Evolutionary conservation across 1,140 invertebrate species (phyloP).

Genomic region (Zaprionus taronus): DNA sequence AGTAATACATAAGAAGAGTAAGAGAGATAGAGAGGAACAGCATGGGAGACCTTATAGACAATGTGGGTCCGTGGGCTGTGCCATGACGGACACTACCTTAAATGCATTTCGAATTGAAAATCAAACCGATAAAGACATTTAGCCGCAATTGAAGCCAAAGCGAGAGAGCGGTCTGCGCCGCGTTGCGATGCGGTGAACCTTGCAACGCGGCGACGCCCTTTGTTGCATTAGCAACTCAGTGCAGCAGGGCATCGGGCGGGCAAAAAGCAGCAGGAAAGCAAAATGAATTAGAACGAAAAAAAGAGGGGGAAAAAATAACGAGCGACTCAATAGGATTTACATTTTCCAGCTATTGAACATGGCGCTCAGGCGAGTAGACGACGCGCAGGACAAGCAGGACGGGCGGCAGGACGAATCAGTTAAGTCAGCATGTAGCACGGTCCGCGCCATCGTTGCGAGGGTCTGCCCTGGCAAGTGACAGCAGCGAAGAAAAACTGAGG

Average conservation of each 20-base stretch:
- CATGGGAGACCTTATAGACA: conserved; percentile 53
- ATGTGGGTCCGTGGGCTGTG: not conserved
- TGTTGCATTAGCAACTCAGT: conserved; percentile 61
- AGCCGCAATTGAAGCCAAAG: conserved; percentile 57
- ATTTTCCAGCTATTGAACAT: conserved; percentile 81
- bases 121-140: conserved; percentile 77
- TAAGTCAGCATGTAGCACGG: conserved; percentile 71
- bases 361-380: conserved; percentile 26
- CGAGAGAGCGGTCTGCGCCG: conserved; percentile 27
- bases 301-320: conserved; percentile 42
- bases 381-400: not conserved
- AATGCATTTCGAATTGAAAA: conserved; percentile 80
- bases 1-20: not conserved
- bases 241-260: not conserved
- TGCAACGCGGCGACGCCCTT: conserved; percentile 48
- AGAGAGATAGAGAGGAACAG: conserved; percentile 31
- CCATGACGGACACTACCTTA: conserved; percentile 29
- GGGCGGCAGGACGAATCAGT: conserved; percentile 61
- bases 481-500: conserved; percentile 51
- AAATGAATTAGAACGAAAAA: conserved; percentile 38
- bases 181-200: conserved; percentile 18
- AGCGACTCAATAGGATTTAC: conserved; percentile 77
- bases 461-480: conserved; percentile 32
- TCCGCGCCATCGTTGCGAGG: not conserved
- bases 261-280: conserved; percentile 36